A percentile compares a stretch with the other conserved stretches of the same genome.
Conservation (phyloP, 2,797 vertebrate species). For the Spinus pinus region DNA sequence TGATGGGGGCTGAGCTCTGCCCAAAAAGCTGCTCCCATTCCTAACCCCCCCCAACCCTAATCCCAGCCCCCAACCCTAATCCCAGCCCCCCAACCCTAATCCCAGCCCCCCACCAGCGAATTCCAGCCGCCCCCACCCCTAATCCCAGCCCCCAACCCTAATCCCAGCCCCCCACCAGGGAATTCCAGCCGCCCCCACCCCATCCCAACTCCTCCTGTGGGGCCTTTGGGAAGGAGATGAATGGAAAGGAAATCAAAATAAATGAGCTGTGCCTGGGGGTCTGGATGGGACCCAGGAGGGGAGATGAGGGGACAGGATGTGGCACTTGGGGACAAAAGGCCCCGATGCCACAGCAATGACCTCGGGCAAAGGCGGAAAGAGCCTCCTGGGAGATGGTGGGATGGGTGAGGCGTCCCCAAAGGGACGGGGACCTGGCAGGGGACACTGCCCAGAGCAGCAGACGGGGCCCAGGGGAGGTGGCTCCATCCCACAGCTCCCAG, state of each 20-base stretch:
- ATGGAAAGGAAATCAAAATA: not conserved
- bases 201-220: fast-evolving
- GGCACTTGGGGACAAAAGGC: not conserved
- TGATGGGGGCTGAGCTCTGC: not conserved
- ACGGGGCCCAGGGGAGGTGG: not conserved
- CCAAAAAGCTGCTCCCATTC: fast-evolving
- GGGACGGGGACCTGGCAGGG: not conserved
- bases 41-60: fast-evolving
- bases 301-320: not conserved
- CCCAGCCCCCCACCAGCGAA: no score
- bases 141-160: not conserved
- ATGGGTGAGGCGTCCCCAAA: not conserved
- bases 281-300: not conserved
- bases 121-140: no score
- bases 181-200: no score
- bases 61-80: no score
- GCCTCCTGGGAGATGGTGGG: not conserved
- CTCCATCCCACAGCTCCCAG: not conserved
- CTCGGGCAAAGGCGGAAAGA: not conserved
- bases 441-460: not conserved
- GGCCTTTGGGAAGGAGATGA: not conserved
- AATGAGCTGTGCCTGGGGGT: not conserved
- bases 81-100: no score
- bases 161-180: no score
- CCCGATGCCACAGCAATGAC: not conserved